These are phyloP conservation scores for Akabosia matsudoensis DNA, from an alignment of 1,140 invertebrate species.

Conservation along the genomic window DNA sequence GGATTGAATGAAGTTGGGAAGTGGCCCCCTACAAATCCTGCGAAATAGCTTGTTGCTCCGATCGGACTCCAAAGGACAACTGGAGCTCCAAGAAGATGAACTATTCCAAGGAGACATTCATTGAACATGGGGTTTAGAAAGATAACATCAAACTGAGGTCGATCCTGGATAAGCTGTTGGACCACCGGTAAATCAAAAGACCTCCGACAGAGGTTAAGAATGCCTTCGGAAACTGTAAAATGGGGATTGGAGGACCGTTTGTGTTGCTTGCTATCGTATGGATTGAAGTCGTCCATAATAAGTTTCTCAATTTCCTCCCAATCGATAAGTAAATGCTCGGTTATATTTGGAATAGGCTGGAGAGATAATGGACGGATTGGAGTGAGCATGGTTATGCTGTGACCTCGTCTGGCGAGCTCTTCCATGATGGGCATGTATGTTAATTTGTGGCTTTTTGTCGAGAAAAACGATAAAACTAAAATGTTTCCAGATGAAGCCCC, in stretches of 20 bases:
- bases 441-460: constrained; percentile 26
- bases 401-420: constrained; percentile 19
- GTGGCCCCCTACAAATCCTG: background rate
- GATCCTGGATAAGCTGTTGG: background rate
- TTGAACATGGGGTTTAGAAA: constrained; percentile 26
- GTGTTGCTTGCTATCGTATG: background rate
- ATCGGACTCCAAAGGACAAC: constrained; percentile 12
- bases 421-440: constrained; percentile 26
- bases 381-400: constrained; percentile 20
- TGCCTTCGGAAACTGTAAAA: background rate
- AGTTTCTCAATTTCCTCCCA: background rate
- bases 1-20: background rate
- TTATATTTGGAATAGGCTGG: background rate
- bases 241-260: background rate
- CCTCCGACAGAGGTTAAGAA: background rate
- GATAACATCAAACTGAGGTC: constrained; percentile 22
- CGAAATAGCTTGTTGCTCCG: background rate
- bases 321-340: constrained; percentile 3
- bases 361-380: background rate
- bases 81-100: background rate
- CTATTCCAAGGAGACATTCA: constrained; percentile 17
- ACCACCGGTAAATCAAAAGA: constrained; percentile 20
- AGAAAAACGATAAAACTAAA: constrained; percentile 17
- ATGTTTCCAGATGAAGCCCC: background rate
- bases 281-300: constrained; percentile 1